Conservation (phyloP, 1,140 invertebrate species). For the Cotesia chilonis region DNA sequence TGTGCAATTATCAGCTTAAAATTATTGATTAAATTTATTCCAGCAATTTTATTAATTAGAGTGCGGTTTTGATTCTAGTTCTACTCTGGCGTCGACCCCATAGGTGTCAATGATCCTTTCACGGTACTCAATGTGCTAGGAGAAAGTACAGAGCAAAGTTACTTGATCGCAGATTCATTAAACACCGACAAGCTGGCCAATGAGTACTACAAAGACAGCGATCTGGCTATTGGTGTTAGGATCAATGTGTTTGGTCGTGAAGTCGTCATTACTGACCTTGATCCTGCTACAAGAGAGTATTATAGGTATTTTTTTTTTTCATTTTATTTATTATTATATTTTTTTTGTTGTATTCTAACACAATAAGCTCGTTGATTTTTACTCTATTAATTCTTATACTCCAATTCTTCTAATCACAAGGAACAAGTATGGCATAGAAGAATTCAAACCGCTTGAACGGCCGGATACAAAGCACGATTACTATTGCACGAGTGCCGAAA, state of each 20-base stretch:
- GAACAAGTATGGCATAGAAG: constrained; percentile 65
- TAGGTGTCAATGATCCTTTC: constrained; percentile 69
- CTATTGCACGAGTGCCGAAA: constrained; percentile 57
- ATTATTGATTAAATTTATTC: background rate
- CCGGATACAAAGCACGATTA: constrained; percentile 61
- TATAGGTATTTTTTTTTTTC: constrained; percentile 70
- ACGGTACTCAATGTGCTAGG: constrained; percentile 80
- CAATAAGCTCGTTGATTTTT: constrained; percentile 5
- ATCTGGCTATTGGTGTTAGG: constrained; percentile 82
- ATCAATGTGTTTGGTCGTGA: constrained; percentile 82
- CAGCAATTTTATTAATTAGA: background rate
- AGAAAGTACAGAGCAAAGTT: constrained; percentile 66
- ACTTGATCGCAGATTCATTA: constrained; percentile 71
- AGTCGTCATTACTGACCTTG: constrained; percentile 84
- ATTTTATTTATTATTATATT: background rate
- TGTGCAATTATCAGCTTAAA: background rate
- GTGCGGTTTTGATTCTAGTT: constrained; percentile 45
- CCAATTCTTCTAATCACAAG: constrained; percentile 39
- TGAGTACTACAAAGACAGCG: constrained; percentile 75
- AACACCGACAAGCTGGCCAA: constrained; percentile 63
- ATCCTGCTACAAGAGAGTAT: constrained; percentile 87
- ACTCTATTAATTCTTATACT: constrained; percentile 31
- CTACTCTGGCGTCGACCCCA: constrained; percentile 65
- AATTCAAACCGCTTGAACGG: constrained; percentile 68
- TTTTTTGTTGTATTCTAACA: constrained; percentile 6